Base-by-base conservation (phyloP, 35 echinoderm and acorn worm genomes). In the Strongylocentrotus purpuratus region DNA sequence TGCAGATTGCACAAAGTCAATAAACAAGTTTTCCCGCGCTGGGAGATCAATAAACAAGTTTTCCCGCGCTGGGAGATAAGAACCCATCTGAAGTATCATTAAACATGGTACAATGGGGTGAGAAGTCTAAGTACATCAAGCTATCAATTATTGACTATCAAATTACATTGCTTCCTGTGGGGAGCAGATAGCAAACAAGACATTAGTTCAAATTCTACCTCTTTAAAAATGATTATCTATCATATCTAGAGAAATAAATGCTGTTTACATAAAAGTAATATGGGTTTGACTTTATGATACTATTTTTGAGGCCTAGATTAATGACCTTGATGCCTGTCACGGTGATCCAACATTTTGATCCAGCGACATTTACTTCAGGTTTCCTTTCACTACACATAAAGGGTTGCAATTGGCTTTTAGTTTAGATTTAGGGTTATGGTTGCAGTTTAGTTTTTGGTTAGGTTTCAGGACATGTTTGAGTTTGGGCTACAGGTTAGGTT, bases 21-120 rank as follows among this genome's bases (percentile, higher is more conserved):
- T n/a, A 78, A 78, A 78, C 65, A 78, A 78, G 65, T 78, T 78
- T 78, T 78, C n/a, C n/a, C n/a, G n/a, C n/a, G n/a, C n/a, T n/a
- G n/a, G n/a, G n/a, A n/a, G n/a, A n/a, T n/a, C n/a, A n/a, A n/a
- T n/a, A n/a, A n/a, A n/a, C n/a, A n/a, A n/a, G n/a, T n/a, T n/a
- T n/a, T n/a, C 65, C 65, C 65, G 65, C 65, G 65, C 65, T 78
- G 18, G 28, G 65, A 78, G 65, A 78, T 78, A 78, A 78, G 65
- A 78, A 22, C 65, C 65, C 65, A 78, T 78, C 22, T 28, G 25
- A n/a, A 78, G 65, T 78, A n/a, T 8, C 20, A 25, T 78, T 78
- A 78, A 28, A 78, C 65, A 28, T 78, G 65, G 25, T n/a, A 78
- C 65, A 78, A 28, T 78, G 22, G 28, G 65, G 65, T 78, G 8